A percentile compares a stretch with the other conserved stretches of the same genome.
Evolutionary conservation across 2,888 invertebrate species (phyloP).

Genomic region (Latheticus oryzae): DNA sequence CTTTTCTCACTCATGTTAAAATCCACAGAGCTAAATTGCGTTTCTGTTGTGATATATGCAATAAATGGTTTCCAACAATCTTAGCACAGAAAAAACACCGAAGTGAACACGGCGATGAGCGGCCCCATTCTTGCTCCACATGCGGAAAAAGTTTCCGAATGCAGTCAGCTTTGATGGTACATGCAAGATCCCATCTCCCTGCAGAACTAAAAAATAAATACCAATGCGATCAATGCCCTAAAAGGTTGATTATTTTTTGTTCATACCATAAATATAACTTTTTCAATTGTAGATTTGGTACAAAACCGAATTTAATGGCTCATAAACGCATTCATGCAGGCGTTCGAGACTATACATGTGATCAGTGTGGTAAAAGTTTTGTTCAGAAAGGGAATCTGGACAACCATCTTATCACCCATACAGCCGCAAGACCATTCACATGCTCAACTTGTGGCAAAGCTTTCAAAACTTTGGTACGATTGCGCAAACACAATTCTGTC

Average conservation of each 20-base stretch:
- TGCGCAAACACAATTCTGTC: slow-evolving; percentile 71
- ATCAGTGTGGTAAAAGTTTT: slow-evolving; percentile 71
- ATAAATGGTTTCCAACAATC: slow-evolving; percentile 69
- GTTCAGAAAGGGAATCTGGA: slow-evolving; percentile 71
- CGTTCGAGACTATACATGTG: slow-evolving; percentile 69
- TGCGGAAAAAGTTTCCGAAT: slow-evolving; percentile 71
- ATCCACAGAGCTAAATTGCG: slow-evolving; percentile 73
- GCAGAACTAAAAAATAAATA: slow-evolving; percentile 70
- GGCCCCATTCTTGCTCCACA: slow-evolving; percentile 67
- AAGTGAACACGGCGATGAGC: slow-evolving; percentile 68
- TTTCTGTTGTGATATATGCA: slow-evolving; percentile 69
- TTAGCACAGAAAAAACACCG: slow-evolving; percentile 63
- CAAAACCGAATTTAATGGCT: slow-evolving; percentile 70
- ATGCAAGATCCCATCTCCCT: slow-evolving; percentile 70
- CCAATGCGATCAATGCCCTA: slow-evolving; percentile 72
- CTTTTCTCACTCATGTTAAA: slow-evolving; percentile 73
- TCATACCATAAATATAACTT: too few relatives aligned
- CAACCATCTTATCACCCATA: slow-evolving; percentile 70
- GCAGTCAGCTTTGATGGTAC: slow-evolving; percentile 69
- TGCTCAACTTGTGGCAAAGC: slow-evolving; percentile 68
- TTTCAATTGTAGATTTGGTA: slow-evolving; percentile 66
- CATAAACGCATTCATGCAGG: slow-evolving; percentile 71
- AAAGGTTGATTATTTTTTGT: too few relatives aligned
- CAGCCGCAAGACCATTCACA: slow-evolving; percentile 66
- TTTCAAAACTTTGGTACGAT: slow-evolving; percentile 70